Base-by-base conservation (phyloP, 2,797 vertebrate species). In the Paedocypris micromegethes region DNA sequence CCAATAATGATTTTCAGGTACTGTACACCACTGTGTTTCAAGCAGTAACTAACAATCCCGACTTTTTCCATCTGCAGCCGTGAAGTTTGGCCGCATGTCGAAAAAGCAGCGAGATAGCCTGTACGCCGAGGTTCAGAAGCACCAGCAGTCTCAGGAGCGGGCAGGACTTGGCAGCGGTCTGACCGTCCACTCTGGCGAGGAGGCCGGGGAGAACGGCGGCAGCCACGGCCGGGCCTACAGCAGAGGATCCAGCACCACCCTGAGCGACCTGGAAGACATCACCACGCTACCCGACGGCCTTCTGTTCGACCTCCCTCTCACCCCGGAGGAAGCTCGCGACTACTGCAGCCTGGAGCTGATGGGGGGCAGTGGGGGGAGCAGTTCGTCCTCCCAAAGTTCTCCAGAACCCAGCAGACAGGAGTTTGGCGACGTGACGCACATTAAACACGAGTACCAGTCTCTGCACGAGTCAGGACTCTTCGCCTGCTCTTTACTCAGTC, bases 41-140 rank as follows among this genome's bases (percentile, higher is more conserved):
- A 23, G 23, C 23, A 23, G 23, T 23, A 23, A 23, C 23, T 23
- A 23, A 23, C n/a, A 48, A 40, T 55, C 0, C 0, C 4, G 54
- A 57, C 3, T 37, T 52, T 43, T 62, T 45, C 53, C 23, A 23
- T 51, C 5, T 39, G 23, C 82, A 96, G 94, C 94, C 1, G 94
- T 96, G 75, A 96, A 96, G 78, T 96, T 96, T 0, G 94, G 94
- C 44, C 91, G 94, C 58, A 96, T 96, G 94, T 95, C 94, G 1
- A 95, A 96, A 83, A 95, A 95, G 82, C 94, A 95, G 82, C 88
- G 93, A 0, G 94, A 95, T 87, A 94, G 91, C 77, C 87, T 96
- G 47, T 94, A 94, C 0, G 93, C 93, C 0, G 94, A 96, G 83
- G 93, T 96, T 62, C 93, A 96, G 88, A 94, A 93, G 70, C 94